phyloP scores from a whole-genome alignment of 1,140 invertebrate species.

The Frieseomelitta varia region DNA sequence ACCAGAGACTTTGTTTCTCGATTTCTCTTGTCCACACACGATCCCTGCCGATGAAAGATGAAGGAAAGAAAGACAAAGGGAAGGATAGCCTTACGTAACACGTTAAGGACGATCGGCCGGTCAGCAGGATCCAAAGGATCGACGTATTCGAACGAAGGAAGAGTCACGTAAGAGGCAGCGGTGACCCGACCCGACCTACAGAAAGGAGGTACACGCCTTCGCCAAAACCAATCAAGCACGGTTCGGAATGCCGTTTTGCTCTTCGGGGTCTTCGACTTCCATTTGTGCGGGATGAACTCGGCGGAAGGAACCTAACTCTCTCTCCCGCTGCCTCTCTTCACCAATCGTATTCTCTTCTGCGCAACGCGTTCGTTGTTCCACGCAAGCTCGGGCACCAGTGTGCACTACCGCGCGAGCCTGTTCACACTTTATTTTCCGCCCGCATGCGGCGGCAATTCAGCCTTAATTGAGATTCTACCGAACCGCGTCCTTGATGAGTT shows the following conservation, averaged over 20 bases:
- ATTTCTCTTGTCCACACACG: too few relatives aligned
- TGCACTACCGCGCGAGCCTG: conserved; percentile 15
- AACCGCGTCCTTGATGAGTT: conserved; percentile 66
- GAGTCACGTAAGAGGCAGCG: conserved; percentile 57
- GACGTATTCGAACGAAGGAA: conserved; percentile 2
- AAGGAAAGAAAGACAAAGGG: not conserved
- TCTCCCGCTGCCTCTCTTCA: conserved; percentile 15
- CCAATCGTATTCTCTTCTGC: conserved; percentile 16
- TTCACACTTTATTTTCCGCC: conserved; percentile 62
- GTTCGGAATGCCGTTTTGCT: conserved; percentile 70
- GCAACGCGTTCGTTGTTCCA: not conserved
- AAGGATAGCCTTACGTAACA: not conserved
- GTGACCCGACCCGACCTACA: conserved; percentile 64
- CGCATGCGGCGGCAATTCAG: conserved; percentile 51
- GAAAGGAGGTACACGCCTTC: conserved; percentile 60
- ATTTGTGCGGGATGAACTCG: conserved; percentile 60
- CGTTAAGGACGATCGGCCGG: not conserved
- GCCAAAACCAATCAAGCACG: conserved; percentile 74
- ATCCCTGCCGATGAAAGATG: not conserved
- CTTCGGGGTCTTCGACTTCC: conserved; percentile 63
- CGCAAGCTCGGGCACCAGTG: not conserved
- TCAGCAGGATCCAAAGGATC: not conserved
- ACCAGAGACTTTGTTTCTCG: too few relatives aligned
- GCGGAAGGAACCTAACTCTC: conserved; percentile 40
- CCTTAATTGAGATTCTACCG: conserved; percentile 67